Conservation (phyloP, 2,797 vertebrate genomes). For the Lepilemur ruficaudatus region DNA sequence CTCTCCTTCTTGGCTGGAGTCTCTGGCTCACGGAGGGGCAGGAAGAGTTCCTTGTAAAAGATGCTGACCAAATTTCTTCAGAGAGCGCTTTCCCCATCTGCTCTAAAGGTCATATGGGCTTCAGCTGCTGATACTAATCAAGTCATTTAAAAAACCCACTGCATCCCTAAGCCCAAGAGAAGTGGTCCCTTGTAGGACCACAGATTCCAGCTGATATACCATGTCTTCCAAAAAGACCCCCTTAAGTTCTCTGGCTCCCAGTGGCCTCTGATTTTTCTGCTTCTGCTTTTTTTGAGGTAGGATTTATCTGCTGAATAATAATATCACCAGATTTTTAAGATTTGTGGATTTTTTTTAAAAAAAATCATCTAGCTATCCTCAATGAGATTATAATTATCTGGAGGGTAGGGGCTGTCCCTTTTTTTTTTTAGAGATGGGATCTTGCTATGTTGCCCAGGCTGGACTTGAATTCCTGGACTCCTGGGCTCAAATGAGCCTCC, state of each 20-base stretch:
- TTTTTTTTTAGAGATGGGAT: background rate
- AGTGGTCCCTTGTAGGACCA: background rate
- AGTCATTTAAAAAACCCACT: background rate
- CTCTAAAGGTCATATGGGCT: background rate
- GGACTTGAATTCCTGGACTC: background rate
- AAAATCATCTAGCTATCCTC: background rate
- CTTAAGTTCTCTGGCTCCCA: background rate
- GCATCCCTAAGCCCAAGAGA: background rate
- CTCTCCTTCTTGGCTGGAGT: background rate
- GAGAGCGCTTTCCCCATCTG: background rate
- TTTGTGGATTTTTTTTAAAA: background rate
- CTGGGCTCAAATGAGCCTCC: background rate
- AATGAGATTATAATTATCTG: background rate
- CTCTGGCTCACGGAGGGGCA: background rate
- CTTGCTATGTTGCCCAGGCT: background rate
- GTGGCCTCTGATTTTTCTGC: background rate
- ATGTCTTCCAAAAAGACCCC: background rate
- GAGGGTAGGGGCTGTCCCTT: background rate
- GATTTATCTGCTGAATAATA: slow-evolving; percentile 18
- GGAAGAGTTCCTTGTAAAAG: slow-evolving; percentile 21
- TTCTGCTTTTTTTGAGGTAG: background rate
- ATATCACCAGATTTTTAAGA: background rate
- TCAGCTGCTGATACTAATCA: background rate
- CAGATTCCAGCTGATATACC: background rate
- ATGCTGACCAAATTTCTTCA: background rate